These are phyloP conservation scores for Lithophane leautieri DNA, from an alignment of 2,888 invertebrate genomes.

Conservation along the genomic window DNA sequence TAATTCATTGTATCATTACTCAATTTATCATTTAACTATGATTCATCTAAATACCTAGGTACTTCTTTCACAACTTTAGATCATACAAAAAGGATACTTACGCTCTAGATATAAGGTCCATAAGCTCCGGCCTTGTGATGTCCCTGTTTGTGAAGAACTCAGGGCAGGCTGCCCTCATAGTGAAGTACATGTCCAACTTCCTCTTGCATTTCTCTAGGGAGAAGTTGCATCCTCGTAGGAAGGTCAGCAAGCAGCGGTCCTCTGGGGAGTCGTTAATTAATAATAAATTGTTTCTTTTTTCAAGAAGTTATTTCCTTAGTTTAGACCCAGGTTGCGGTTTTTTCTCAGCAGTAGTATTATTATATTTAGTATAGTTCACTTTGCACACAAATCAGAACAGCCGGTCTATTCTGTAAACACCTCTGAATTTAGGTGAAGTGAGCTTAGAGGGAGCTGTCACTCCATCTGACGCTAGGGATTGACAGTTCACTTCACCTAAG, in stretches of 20 bases:
- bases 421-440: no score
- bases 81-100: constrained; percentile 80
- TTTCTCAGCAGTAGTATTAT: not conserved
- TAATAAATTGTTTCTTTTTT: no score
- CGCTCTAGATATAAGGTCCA: constrained; percentile 91
- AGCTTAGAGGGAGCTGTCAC: no score
- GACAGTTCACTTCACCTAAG: no score
- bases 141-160: constrained; percentile 95
- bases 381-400: not conserved
- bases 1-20: no score
- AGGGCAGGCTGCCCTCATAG: constrained; percentile 94
- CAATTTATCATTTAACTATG: not conserved
- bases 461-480: no score
- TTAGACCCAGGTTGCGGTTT: not conserved
- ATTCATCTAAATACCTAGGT: not conserved
- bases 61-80: not conserved
- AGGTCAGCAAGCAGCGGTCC: constrained; percentile 93
- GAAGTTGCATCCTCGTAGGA: constrained; percentile 94
- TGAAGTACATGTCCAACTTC: constrained; percentile 96
- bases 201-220: constrained; percentile 93
- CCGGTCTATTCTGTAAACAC: no score
- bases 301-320: not conserved
- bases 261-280: constrained; percentile 85
- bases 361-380: not conserved
- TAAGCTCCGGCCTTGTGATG: constrained; percentile 91